Percentiles rank a stretch among this genome's conserved stretches.
phyloP scores from a whole-genome alignment of 2,113 vertebrate species.

The Neolamprologus sp. region DNA sequence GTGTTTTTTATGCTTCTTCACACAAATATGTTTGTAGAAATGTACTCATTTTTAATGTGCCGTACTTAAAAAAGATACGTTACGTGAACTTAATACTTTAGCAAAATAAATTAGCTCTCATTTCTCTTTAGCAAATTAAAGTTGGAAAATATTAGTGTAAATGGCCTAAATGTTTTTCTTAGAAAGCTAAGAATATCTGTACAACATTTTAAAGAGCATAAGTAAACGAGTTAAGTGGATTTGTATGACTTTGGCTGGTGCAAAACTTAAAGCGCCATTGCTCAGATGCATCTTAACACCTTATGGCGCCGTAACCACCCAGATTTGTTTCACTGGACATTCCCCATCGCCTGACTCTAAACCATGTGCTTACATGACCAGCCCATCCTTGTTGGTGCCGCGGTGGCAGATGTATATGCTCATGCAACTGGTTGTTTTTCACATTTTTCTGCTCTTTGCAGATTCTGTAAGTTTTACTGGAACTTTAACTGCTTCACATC shows the following conservation, averaged over 20 bases:
- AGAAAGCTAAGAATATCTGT: not conserved
- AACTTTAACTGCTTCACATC: not conserved
- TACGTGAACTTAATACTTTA: not conserved
- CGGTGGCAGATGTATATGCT: rapidly evolving
- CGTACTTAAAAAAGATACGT: not conserved
- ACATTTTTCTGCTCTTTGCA: not conserved
- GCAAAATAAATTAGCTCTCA: not conserved
- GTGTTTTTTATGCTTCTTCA: not conserved
- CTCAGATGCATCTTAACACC: not conserved
- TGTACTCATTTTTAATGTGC: not conserved
- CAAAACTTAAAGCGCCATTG: not conserved
- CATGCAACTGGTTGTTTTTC: not conserved
- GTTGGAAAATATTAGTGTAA: not conserved
- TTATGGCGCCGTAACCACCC: not conserved
- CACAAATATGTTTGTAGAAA: not conserved
- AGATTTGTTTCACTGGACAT: not conserved
- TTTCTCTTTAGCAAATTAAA: not conserved
- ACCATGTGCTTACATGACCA: not conserved
- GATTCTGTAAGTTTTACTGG: not conserved
- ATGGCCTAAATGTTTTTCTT: not conserved
- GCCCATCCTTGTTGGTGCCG: not conserved
- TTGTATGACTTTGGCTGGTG: not conserved
- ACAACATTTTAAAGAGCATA: not conserved
- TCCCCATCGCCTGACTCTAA: rapidly evolving
- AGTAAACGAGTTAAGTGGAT: not conserved